Conservation (phyloP, 2,113 vertebrate genomes). For the Tamias sibiricus region DNA sequence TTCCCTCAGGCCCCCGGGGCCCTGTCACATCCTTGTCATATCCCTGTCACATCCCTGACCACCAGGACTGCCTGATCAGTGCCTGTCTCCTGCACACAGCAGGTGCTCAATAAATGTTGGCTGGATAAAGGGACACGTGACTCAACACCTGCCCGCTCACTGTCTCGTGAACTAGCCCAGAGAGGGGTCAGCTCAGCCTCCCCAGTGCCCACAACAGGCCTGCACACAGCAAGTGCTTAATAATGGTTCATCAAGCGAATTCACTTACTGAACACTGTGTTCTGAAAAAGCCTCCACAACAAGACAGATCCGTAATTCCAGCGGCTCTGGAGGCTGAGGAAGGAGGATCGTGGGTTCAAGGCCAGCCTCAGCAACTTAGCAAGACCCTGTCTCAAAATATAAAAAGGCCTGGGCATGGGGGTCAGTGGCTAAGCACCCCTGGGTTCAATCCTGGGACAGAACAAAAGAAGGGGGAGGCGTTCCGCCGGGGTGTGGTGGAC, state of each 20-base stretch:
- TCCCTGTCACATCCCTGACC: not conserved
- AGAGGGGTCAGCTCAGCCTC: not conserved
- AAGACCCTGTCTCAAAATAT: too few species aligned
- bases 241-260: not conserved
- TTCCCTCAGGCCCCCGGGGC: not conserved
- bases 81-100: not conserved
- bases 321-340: too few species aligned
- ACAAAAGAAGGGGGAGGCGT: too few species aligned
- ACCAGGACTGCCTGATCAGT: not conserved
- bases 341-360: too few species aligned
- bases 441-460: too few species aligned
- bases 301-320: not conserved
- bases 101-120: not conserved
- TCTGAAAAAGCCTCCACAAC: not conserved
- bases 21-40: too few species aligned
- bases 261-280: not conserved
- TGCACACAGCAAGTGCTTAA: not conserved
- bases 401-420: too few species aligned
- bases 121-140: too few species aligned
- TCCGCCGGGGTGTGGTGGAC: too few species aligned
- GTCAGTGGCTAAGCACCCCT: too few species aligned
- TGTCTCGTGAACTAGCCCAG: not conserved
- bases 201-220: rapidly evolving
- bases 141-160: not conserved
- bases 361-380: too few species aligned